Percentiles rank a stretch among this genome's conserved stretches.
These are phyloP conservation scores for Oostethus manadensis DNA, from an alignment of 2,113 vertebrate species.

Conservation along the genomic window DNA sequence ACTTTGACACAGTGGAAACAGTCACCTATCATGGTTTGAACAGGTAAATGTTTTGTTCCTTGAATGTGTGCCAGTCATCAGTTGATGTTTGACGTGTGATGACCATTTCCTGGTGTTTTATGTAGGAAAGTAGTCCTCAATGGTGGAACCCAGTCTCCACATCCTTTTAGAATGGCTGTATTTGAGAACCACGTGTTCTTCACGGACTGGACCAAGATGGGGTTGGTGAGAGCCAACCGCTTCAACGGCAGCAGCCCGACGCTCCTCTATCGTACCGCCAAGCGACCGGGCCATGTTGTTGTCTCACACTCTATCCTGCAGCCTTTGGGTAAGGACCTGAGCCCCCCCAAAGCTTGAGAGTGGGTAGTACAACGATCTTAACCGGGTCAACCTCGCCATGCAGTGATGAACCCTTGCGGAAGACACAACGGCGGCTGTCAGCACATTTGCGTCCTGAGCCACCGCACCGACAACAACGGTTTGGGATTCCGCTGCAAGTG, in stretches of 20 bases:
- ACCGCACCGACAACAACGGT: slow-evolving; percentile 60
- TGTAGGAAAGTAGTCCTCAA: slow-evolving; percentile 54
- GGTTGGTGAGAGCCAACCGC: slow-evolving; percentile 58
- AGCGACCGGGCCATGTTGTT: slow-evolving; percentile 54
- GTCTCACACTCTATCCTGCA: slow-evolving; percentile 58
- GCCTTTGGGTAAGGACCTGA: slow-evolving; percentile 46
- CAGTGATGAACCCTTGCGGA: slow-evolving; percentile 67
- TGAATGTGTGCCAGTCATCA: background rate
- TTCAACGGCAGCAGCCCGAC: slow-evolving; percentile 59
- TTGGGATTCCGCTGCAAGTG: slow-evolving; percentile 70
- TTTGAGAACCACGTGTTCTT: slow-evolving; percentile 72
- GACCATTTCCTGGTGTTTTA: background rate
- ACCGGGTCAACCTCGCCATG: background rate
- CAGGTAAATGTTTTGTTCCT: slow-evolving; percentile 48
- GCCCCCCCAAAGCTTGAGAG: too few relatives aligned
- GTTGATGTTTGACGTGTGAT: background rate
- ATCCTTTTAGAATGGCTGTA: slow-evolving; percentile 63
- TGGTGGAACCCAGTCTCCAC: slow-evolving; percentile 54
- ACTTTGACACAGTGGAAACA: slow-evolving; percentile 70
- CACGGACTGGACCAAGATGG: slow-evolving; percentile 73
- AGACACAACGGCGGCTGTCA: slow-evolving; percentile 68
- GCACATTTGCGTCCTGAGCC: slow-evolving; percentile 69
- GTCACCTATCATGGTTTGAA: slow-evolving; percentile 69
- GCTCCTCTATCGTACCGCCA: slow-evolving; percentile 56
- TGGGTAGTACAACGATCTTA: too few relatives aligned